These are phyloP conservation scores for Phrynocephalus vlangalii DNA, from an alignment of 2,797 vertebrate species.

Conservation along the genomic window DNA sequence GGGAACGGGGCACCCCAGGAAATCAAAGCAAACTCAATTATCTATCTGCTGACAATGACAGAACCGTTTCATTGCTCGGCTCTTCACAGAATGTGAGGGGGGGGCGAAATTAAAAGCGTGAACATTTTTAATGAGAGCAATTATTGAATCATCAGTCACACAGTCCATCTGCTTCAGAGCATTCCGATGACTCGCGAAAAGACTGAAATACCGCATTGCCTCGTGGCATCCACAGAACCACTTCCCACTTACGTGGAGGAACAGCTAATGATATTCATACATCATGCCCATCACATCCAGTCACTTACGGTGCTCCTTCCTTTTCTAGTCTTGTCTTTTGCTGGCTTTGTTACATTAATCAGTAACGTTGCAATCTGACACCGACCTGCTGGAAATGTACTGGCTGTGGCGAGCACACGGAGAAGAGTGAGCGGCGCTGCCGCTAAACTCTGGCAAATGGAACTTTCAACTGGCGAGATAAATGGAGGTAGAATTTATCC, in stretches of 20 bases:
- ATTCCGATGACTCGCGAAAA: slow-evolving; percentile 70
- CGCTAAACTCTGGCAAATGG: slow-evolving; percentile 55
- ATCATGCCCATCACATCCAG: slow-evolving; percentile 63
- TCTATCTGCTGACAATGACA: slow-evolving; percentile 78
- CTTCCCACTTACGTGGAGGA: slow-evolving; percentile 72
- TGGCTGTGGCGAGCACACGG: slow-evolving; percentile 36
- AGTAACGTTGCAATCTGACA: slow-evolving; percentile 67
- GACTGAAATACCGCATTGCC: slow-evolving; percentile 70
- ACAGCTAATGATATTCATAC: slow-evolving; percentile 70
- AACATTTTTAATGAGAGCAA: slow-evolving; percentile 82
- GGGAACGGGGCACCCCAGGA: slow-evolving; percentile 68
- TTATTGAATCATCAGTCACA: slow-evolving; percentile 83
- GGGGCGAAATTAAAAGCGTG: slow-evolving; percentile 78
- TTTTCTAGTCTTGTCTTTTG: slow-evolving; percentile 26
- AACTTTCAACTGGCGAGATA: slow-evolving; percentile 62
- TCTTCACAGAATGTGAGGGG: slow-evolving; percentile 72
- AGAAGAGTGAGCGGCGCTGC: slow-evolving; percentile 49
- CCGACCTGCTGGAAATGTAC: slow-evolving; percentile 59
- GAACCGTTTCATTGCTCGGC: slow-evolving; percentile 76
- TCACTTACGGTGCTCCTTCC: slow-evolving; percentile 50
- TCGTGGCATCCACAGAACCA: slow-evolving; percentile 73
- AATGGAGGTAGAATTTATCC: slow-evolving; percentile 69
- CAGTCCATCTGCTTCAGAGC: slow-evolving; percentile 77
- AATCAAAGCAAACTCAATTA: slow-evolving; percentile 80
- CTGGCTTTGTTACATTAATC: slow-evolving; percentile 67